Conservation (phyloP, 37 sponge, comb jelly and placozoan species). For the Halichondria panicea region DNA sequence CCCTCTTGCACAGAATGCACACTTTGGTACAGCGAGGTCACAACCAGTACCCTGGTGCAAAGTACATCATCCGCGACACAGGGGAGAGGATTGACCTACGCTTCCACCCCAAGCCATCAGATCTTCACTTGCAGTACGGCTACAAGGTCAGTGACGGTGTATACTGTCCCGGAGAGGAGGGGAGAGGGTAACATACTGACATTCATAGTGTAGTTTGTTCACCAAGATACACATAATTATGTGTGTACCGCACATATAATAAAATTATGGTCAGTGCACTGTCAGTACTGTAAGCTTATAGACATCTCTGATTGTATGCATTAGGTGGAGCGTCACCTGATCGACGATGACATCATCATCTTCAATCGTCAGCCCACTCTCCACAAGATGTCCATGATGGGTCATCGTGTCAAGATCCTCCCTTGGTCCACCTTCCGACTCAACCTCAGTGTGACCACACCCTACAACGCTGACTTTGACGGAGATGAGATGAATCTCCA, state of each 20-base stretch:
- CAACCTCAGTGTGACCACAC: conserved; percentile 98
- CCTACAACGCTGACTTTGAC: conserved; percentile 99
- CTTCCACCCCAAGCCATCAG: conserved; percentile 93
- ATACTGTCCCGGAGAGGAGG: no score
- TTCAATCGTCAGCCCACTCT: conserved; percentile 99
- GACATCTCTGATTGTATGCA: background rate
- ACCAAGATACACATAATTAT: background rate
- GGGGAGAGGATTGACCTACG: conserved; percentile 96
- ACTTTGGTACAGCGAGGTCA: conserved; percentile 87
- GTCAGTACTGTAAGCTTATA: background rate
- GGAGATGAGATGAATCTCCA: conserved; percentile 99
- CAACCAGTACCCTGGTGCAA: conserved; percentile 98
- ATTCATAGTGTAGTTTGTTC: background rate
- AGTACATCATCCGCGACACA: conserved; percentile 98
- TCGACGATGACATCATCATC: conserved; percentile 92
- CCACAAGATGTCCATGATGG: conserved; percentile 99
- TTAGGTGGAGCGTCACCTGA: conserved; percentile 90
- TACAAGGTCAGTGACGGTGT: conserved; percentile 85
- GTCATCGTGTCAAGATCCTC: conserved; percentile 95
- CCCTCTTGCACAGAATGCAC: conserved; percentile 66
- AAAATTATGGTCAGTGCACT: background rate
- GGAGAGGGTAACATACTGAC: no score
- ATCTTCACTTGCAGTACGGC: conserved; percentile 95
- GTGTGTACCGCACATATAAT: background rate
- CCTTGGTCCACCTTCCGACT: conserved; percentile 99